Evolutionary conservation across 2,113 vertebrate genomes (phyloP), one percentile per base, ranked within the genome.

Genomic region (Amblyornis subalaris): DNA sequence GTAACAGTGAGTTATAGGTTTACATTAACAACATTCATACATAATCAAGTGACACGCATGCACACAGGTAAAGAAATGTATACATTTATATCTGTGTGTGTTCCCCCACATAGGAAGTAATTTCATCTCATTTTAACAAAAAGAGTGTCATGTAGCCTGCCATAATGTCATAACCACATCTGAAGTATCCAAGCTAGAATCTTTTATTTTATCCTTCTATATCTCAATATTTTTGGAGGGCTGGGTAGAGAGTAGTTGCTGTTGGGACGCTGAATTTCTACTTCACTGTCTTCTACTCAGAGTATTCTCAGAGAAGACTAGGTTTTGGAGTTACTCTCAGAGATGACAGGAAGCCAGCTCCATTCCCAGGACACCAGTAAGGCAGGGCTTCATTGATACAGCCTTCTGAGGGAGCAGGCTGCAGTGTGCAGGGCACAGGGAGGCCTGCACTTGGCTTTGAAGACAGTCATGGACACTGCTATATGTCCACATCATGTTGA

Each of bases 401-500:
- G 15, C 6, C 2, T 18, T 23, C 24, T 20, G 26, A 82, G 36
- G 61, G 40, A 78, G 24, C 36, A 61, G 50, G 40, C 40, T 64
- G 67, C 45, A 73, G 69, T 3, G 0, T 42, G 11, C 28, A 24
- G 28, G 60, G 20, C 36, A 26, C 20, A 47, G 40, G 21, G 10
- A 72, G 11, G 19, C 22, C 24, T 50, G 60, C 5, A 2, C 14
- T 25, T 48, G 38, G 19, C 45, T 80, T 65, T 82, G 45, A 45
- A 69, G 36, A 17, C 16, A 57, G 15, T 6, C 3, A 0, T 5
- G 18, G 58, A 12, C 53, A 14, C n/a, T 40, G 54, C 31, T 66
- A 6, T 6, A 36, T 14, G 24, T 61, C 51, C 70, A 47, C 11
- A 22, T 5, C 20, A 17, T 0, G 0, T 0, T 2, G 2, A 88